phyloP scores from a whole-genome alignment of 1,140 invertebrate species.

The Harpegnathos saltator region DNA sequence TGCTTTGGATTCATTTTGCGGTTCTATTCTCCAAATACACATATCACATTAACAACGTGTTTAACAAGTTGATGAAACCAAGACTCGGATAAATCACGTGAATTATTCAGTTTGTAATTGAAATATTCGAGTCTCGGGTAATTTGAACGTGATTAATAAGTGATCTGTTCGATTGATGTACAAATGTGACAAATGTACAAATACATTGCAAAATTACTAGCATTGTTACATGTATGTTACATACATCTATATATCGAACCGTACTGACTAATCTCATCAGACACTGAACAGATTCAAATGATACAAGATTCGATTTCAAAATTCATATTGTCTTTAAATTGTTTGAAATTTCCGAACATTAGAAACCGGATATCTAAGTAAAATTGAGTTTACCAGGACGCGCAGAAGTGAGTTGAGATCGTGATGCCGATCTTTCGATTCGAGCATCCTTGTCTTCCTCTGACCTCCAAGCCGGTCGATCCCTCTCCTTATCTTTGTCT shows the following conservation, averaged over 20 bases:
- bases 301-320: not conserved
- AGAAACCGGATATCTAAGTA: not conserved
- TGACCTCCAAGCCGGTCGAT: conserved; percentile 71
- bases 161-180: too few species aligned
- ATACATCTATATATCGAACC: too few species aligned
- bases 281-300: too few species aligned
- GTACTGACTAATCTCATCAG: too few species aligned
- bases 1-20: conserved; percentile 73
- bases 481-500: conserved; percentile 73
- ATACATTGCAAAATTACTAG: too few species aligned
- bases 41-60: not conserved
- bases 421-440: conserved; percentile 65
- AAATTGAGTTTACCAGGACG: conserved; percentile 75
- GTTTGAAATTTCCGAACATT: not conserved
- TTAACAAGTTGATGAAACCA: too few species aligned
- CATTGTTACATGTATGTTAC: too few species aligned
- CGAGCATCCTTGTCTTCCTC: conserved; percentile 64
- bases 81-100: too few species aligned
- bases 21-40: conserved; percentile 66
- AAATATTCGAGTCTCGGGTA: too few species aligned
- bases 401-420: conserved; percentile 67
- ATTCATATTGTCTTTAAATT: not conserved
- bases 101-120: too few species aligned
- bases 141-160: too few species aligned
- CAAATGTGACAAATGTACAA: too few species aligned